phyloP scores from a whole-genome alignment of 2,888 invertebrate species.

The Eupithecia exiguata region DNA sequence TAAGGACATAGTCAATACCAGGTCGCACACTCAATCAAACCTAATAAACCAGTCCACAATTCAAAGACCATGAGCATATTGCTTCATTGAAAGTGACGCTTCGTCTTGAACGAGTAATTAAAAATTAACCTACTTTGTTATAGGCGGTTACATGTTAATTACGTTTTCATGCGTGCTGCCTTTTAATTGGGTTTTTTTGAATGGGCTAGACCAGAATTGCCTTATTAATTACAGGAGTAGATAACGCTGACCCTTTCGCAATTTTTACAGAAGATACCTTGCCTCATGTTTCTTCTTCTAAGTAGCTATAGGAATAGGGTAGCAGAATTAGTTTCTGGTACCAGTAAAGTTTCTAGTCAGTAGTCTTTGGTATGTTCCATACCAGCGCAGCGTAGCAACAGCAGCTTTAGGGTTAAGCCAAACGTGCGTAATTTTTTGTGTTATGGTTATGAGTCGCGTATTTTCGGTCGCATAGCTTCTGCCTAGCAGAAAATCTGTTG shows the following conservation, averaged over 20 bases:
- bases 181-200: conserved; percentile 7
- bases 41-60: conserved; percentile 35
- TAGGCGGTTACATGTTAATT: conserved; percentile 49
- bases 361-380: no score
- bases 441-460: no score
- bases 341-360: no score
- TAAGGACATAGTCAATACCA: not conserved
- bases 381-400: no score
- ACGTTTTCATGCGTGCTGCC: conserved; percentile 16
- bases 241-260: not conserved
- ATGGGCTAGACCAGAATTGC: not conserved
- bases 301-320: no score
- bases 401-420: no score
- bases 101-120: conserved; percentile 63
- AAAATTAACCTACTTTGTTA: conserved; percentile 72
- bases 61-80: conserved; percentile 51
- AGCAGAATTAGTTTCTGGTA: no score
- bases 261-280: not conserved
- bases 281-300: no score
- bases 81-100: conserved; percentile 65
- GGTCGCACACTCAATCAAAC: conserved; percentile 22
- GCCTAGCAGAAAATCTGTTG: no score
- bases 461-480: no score
- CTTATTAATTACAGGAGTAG: not conserved
- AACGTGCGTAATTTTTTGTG: no score